Conservation (phyloP, 2,888 invertebrate genomes). For the Lycophotia porphyrea region DNA sequence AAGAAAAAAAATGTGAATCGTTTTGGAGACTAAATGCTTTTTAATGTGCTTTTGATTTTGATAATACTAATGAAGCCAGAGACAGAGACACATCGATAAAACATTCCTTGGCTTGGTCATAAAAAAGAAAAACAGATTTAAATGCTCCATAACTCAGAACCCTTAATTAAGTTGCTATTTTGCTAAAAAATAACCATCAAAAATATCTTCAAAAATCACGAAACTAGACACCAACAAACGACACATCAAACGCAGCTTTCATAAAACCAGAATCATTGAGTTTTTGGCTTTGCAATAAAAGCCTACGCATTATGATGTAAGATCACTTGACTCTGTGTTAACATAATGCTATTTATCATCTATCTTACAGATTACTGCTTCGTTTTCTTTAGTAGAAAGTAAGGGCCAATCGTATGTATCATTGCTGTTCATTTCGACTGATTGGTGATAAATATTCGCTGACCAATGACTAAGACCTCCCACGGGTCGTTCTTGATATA, state of each 20-base stretch:
- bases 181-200: conserved; percentile 8
- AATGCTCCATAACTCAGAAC: not conserved
- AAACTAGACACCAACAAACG: conserved; percentile 9
- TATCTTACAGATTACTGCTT: conserved; percentile 23
- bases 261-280: conserved; percentile 49
- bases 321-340: conserved; percentile 33
- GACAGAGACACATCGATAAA: not conserved
- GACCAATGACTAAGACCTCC: conserved; percentile 58
- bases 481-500: conserved; percentile 40
- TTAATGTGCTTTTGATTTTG: conserved; percentile 28
- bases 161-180: conserved; percentile 1
- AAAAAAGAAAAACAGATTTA: not conserved
- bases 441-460: conserved; percentile 56
- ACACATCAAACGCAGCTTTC: conserved; percentile 38
- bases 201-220: conserved; percentile 24
- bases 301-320: conserved; percentile 65
- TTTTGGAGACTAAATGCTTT: conserved; percentile 13
- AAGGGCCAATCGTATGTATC: conserved; percentile 51
- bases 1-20: no score
- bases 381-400: conserved; percentile 63
- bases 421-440: conserved; percentile 37
- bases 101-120: not conserved
- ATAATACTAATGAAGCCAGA: conserved; percentile 5
- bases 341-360: conserved; percentile 53
- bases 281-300: conserved; percentile 62